A percentile compares a stretch with the other conserved stretches of the same genome.
phyloP scores from a whole-genome alignment of 2,888 invertebrate species.

The Watsonalla binaria region DNA sequence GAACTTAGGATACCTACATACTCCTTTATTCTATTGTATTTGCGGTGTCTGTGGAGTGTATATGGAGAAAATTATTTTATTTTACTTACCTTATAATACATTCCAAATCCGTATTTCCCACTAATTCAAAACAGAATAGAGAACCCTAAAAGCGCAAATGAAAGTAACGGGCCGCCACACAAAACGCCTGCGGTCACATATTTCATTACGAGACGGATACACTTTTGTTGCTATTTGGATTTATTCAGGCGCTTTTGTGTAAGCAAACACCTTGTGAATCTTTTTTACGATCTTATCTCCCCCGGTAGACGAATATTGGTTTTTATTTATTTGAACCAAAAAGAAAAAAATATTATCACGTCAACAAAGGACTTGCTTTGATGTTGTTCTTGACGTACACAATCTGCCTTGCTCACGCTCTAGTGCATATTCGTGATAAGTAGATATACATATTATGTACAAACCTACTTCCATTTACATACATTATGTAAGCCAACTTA shows the following conservation, averaged over 20 bases:
- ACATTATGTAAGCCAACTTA: no score
- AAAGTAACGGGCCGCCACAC: constrained; percentile 20
- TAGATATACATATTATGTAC: no score
- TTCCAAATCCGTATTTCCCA: background rate
- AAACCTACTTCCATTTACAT: no score
- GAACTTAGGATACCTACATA: no score
- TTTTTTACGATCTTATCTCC: constrained; percentile 23
- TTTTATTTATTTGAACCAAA: background rate
- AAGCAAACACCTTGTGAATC: constrained; percentile 31
- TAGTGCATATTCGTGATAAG: no score
- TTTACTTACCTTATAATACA: background rate
- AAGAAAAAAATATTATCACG: background rate
- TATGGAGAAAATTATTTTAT: background rate
- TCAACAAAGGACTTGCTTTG: background rate
- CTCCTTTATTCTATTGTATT: no score
- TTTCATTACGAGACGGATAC: constrained; percentile 36
- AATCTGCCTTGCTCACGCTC: background rate
- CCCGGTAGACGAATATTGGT: background rate
- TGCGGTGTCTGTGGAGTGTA: no score
- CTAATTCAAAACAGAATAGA: constrained; percentile 7
- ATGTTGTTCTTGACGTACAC: background rate
- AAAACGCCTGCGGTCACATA: constrained; percentile 43
- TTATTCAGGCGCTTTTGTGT: constrained; percentile 37
- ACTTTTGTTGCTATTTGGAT: constrained; percentile 35
- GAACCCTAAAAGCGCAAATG: constrained; percentile 19